Evolutionary conservation across 2,113 vertebrate species (phyloP), one percentile per base, ranked within the genome.

Genomic region (Boulengeromyrus knoepffleri): DNA sequence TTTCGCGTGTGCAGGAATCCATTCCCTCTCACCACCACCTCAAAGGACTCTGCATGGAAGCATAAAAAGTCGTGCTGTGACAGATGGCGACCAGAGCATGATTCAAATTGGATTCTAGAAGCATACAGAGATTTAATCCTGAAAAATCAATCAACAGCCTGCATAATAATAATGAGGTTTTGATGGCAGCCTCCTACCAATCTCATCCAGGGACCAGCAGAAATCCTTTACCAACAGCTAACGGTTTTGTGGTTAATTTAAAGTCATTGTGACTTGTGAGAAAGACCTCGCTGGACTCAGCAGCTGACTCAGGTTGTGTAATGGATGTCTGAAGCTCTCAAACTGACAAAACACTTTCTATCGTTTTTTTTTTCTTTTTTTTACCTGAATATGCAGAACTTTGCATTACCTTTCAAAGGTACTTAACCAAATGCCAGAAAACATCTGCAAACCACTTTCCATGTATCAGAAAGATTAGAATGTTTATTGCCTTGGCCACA

Each of bases 1-100:
- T 97, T 99, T 5, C 98, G 96, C 47, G 98, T 96, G 0, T 97
- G 98, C 5, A 97, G 97, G 91, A 99, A 99, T 50, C 99, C 98
- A 0, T 99, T 99, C 31, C 99, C 99, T 90, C 95, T 96, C 89
- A 99, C 98, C 0, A 99, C 98, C 0, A 99, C 99, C 95, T 99
- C 97, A 90, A 99, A 99, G 0, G 97, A 95, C 91, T 99, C 99
- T 99, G 94, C 85, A 84, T 80, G n/a, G 89, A 13, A 13, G 39
- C 90, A 85, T 47, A 84, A 36, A 56, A 56, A 87, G 8, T 21
- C 3, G 0, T 31, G 24, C 19, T 5, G 46, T 13, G 62, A 53
- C 47, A 1, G 84, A 62, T n/a, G 5, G 62, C 0, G 3, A 27
- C 36, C n/a, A 10, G 47, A 2, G 24, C 3, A 46, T 24, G 42